phyloP scores from a whole-genome alignment of 2,888 invertebrate genomes.

The Electrophaes corylata region DNA sequence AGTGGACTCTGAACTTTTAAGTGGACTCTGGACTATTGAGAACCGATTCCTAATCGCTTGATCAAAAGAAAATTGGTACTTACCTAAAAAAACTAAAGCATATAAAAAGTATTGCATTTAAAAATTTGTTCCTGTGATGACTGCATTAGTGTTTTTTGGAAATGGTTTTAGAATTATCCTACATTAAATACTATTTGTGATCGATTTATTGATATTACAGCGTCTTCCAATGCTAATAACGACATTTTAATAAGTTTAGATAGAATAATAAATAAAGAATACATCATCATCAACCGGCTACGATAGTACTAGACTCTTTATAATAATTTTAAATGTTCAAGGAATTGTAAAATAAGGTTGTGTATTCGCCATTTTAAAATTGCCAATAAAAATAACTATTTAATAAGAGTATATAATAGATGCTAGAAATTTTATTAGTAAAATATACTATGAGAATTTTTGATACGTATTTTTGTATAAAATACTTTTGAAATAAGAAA shows the following conservation, averaged over 20 bases:
- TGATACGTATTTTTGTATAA: background rate
- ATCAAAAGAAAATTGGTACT: background rate
- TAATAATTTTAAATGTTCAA: background rate
- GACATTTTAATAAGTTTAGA: constrained; percentile 2
- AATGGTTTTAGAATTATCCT: background rate
- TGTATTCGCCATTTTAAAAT: constrained; percentile 7
- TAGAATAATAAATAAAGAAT: constrained; percentile 1
- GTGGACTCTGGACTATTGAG: background rate
- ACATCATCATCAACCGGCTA: background rate
- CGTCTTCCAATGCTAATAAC: background rate
- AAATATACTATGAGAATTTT: background rate
- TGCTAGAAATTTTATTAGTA: background rate
- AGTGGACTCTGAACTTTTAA: background rate
- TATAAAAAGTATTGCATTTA: background rate
- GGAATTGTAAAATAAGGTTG: constrained; percentile 10
- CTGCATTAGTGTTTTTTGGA: background rate
- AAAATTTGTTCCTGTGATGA: background rate
- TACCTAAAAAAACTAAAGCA: background rate
- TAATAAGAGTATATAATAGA: background rate
- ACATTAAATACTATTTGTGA: background rate
- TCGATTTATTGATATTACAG: background rate
- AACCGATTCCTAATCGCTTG: too few relatives aligned
- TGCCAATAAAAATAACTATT: constrained; percentile 1
- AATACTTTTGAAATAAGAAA: background rate
- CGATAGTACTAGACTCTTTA: background rate